Conservation (phyloP, 2,888 invertebrate species). For the Drosophila eohydei region DNA sequence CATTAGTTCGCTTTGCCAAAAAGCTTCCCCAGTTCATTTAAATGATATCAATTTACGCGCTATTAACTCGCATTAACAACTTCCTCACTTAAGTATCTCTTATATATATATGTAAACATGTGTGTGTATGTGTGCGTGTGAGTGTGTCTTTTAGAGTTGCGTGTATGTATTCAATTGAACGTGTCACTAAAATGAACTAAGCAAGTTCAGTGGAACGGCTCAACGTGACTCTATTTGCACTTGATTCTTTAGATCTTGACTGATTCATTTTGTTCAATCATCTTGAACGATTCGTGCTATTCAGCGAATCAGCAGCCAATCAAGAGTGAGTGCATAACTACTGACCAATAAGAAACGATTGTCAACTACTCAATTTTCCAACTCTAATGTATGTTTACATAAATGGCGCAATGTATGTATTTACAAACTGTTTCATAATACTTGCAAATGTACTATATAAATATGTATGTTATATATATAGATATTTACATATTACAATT, state of each 20-base stretch:
- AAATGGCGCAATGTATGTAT: conserved; percentile 8
- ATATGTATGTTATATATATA: conserved; percentile 8
- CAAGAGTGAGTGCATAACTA: neutral
- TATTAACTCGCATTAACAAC: conserved; percentile 41
- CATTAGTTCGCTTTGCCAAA: conserved; percentile 23
- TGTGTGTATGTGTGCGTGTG: neutral
- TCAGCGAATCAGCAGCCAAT: neutral
- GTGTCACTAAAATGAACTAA: conserved; percentile 1
- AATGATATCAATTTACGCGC: conserved; percentile 33
- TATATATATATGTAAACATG: too few species aligned
- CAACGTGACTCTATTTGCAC: neutral
- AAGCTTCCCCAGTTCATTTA: conserved; percentile 39
- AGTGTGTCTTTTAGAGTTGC: neutral
- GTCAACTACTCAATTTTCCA: neutral
- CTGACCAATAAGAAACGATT: neutral
- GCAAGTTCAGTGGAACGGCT: neutral
- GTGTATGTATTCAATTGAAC: conserved; percentile 10
- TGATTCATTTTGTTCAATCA: neutral
- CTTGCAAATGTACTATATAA: conserved; percentile 55
- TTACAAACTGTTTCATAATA: conserved; percentile 63
- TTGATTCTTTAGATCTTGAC: neutral
- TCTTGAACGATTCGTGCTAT: neutral
- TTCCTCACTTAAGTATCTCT: conserved; percentile 25
- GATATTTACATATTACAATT: conserved; percentile 22
- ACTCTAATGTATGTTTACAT: neutral